A percentile compares a stretch with the other conserved stretches of the same genome.
Conservation (phyloP, 2,113 vertebrate genomes). For the Paradoxurus hermaphroditus region DNA sequence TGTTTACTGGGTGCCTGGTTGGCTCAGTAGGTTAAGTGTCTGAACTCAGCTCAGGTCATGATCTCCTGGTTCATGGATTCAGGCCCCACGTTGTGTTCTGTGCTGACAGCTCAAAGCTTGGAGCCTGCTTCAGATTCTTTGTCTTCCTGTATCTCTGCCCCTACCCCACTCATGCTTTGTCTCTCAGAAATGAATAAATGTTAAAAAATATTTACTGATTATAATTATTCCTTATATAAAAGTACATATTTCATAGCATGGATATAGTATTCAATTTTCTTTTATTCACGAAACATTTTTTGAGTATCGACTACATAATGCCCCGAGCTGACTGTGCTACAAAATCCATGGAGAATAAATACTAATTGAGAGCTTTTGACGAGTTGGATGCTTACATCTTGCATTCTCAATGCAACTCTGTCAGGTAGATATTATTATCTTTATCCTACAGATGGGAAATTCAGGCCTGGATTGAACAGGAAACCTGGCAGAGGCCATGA, state of each 20-base stretch:
- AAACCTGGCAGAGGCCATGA: background rate
- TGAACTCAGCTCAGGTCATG: too few relatives aligned
- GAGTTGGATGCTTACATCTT: background rate
- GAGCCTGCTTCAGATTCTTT: too few relatives aligned
- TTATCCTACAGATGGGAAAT: background rate
- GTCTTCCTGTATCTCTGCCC: too few relatives aligned
- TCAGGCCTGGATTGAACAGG: background rate
- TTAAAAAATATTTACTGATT: background rate
- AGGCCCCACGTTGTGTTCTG: too few relatives aligned
- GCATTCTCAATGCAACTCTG: background rate
- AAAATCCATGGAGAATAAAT: background rate
- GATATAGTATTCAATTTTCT: background rate
- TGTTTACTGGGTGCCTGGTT: background rate
- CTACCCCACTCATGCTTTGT: too few relatives aligned
- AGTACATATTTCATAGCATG: background rate
- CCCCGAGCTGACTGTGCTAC: background rate
- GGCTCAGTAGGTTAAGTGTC: too few relatives aligned
- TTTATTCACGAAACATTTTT: background rate
- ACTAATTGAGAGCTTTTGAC: background rate
- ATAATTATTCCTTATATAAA: background rate
- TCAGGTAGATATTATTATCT: background rate
- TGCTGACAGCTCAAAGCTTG: too few relatives aligned
- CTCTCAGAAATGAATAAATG: too few relatives aligned
- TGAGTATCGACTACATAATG: background rate
- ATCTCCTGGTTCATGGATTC: too few relatives aligned